Conservation (phyloP, 23 tunicate species). For the Phallusia fumigata region DNA sequence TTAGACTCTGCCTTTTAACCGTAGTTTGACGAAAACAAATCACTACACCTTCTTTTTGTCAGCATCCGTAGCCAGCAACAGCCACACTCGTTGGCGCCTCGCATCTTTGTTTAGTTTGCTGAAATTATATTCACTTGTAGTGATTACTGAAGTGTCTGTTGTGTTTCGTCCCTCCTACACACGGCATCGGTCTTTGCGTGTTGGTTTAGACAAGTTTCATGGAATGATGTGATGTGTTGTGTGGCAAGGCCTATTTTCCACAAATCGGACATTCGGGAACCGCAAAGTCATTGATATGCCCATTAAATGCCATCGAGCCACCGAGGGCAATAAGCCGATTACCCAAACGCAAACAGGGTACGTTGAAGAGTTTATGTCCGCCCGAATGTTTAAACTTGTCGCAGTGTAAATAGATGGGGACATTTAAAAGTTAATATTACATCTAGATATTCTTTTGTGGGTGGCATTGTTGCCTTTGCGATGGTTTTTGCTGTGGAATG, state of each 20-base stretch:
- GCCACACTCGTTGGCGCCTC: background rate
- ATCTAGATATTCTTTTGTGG: too few relatives aligned
- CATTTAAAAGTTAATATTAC: too few relatives aligned
- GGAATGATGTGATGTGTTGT: background rate
- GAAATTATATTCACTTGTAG: background rate
- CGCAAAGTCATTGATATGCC: conserved; percentile 4
- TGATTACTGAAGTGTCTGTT: conserved; percentile 4
- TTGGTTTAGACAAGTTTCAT: conserved; percentile 2
- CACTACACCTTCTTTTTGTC: too few relatives aligned
- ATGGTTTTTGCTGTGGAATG: too few relatives aligned
- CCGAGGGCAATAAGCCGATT: background rate
- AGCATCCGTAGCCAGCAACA: too few relatives aligned
- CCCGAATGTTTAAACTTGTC: too few relatives aligned
- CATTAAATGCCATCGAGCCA: background rate
- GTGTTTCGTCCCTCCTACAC: background rate
- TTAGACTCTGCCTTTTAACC: too few relatives aligned
- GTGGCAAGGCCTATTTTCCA: background rate
- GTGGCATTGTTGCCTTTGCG: too few relatives aligned
- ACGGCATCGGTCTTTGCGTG: background rate
- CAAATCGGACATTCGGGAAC: background rate
- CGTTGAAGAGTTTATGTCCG: background rate
- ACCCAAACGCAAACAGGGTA: background rate
- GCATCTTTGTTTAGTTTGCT: background rate
- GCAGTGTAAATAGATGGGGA: too few relatives aligned
- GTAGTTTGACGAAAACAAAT: too few relatives aligned